Evolutionary conservation across 2,113 vertebrate species (phyloP).

Genomic region (Scomber scombrus): DNA sequence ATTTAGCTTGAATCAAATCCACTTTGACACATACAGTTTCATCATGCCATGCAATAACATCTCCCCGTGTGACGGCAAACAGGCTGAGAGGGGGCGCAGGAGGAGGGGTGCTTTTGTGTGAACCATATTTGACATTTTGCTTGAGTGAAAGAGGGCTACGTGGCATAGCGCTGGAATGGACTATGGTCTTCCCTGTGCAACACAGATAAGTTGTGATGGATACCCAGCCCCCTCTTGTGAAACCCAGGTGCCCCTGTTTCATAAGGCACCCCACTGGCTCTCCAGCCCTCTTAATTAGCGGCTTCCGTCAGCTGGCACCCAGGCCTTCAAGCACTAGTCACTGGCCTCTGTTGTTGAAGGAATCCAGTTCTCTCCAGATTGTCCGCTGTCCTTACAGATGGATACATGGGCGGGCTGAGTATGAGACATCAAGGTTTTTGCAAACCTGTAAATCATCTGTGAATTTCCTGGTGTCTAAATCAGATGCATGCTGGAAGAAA

Average conservation of each 20-base stretch:
- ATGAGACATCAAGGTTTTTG: constrained; percentile 30
- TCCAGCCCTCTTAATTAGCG: constrained; percentile 77
- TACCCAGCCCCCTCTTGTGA: constrained; percentile 71
- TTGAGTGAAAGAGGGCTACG: constrained; percentile 47
- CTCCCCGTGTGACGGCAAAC: constrained; percentile 59
- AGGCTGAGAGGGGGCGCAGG: constrained; percentile 23
- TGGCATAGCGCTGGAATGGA: constrained; percentile 39
- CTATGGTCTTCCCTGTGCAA: constrained; percentile 36
- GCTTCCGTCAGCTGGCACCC: constrained; percentile 77
- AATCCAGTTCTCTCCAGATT: constrained; percentile 59
- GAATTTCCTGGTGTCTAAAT: constrained; percentile 38
- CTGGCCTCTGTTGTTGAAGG: constrained; percentile 52
- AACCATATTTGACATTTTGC: constrained; percentile 47
- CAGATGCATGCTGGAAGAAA: constrained; percentile 16
- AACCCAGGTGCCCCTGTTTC: constrained; percentile 80
- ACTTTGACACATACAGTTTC: constrained; percentile 64
- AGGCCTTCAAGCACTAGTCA: constrained; percentile 64
- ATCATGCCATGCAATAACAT: constrained; percentile 66
- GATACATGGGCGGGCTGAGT: constrained; percentile 26
- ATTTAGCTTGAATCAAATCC: constrained; percentile 61
- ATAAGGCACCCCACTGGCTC: constrained; percentile 72
- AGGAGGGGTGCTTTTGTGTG: constrained; percentile 12
- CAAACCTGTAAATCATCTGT: constrained; percentile 52
- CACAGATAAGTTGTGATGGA: constrained; percentile 70
- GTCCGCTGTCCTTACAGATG: constrained; percentile 50